Evolutionary conservation across 2,888 invertebrate genomes (phyloP), one percentile per base, ranked within the genome.

Genomic region (Synanthedon myopaeformis): DNA sequence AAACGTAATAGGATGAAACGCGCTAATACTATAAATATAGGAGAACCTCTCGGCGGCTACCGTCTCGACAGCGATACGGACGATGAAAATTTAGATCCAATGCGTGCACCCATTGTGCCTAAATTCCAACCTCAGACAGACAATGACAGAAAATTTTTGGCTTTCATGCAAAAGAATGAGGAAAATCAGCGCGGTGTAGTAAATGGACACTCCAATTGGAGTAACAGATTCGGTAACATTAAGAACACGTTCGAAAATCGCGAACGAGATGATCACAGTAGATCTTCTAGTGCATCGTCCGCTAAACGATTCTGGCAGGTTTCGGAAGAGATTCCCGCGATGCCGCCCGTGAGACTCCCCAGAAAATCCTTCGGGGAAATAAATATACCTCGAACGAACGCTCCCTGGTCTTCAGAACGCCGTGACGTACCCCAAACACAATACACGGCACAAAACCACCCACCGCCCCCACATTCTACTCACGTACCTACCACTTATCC

Each of bases 11-110:
- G 92, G 64, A 94, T 96, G 92, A 96, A 95, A 76, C 90, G 96
- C 13, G 95, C 96, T 3, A 96, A 96, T 64, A 96, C 96, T 1
- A 94, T 96, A 58, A 95, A 96, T 69, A 95, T 96, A 70, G 95
- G 95, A 0, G 94, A 94, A 66, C 90, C 91, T 0, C 89, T 78
- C 23, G 89, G 82, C n/a, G 87, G 88, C 19, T 90, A 90, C 68
- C 81, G 85, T 51, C 72, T 88, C n/a, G 82, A 85, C 58, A 75
- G 72, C 56, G 85, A 87, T 56, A 87, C 89, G 14, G 89, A 89
- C 51, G 89, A 89, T 52, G 88, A 88, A 35, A 87, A 86, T 8
- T 71, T 74, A 51, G 66, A 64, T 51, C 53, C 70, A 67, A 42
- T 70, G 70, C 62, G 70, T 62, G 59, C 66, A 1, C 79, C 84